phyloP scores from a whole-genome alignment of 2,797 vertebrate species.

The Tenualosa thibaudeaui region DNA sequence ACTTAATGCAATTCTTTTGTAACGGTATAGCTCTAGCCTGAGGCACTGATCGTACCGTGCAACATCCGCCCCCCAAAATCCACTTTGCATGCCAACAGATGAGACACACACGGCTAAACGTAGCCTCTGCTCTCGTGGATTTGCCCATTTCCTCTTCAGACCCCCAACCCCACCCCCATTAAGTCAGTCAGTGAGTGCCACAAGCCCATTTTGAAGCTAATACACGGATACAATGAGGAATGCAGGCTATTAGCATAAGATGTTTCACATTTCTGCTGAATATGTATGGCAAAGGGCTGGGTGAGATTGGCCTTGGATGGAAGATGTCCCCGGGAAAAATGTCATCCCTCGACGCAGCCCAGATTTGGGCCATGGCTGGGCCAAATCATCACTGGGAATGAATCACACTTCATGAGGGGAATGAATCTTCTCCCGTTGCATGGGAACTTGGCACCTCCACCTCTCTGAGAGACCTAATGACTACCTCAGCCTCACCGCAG shows the following conservation, averaged over 20 bases:
- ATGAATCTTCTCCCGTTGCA: neutral
- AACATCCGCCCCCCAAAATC: neutral
- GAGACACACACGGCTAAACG: neutral
- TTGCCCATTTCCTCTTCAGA: no score
- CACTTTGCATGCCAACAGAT: neutral
- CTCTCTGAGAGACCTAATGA: neutral
- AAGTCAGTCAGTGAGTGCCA: neutral
- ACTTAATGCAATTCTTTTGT: no score
- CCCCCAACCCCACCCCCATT: no score
- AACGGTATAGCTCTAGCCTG: no score
- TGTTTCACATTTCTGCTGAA: neutral
- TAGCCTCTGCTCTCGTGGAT: no score
- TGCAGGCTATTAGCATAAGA: neutral
- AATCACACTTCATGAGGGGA: neutral
- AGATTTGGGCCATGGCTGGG: neutral
- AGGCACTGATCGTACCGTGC: neutral
- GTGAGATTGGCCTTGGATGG: neutral
- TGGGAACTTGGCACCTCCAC: neutral
- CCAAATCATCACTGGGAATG: no score
- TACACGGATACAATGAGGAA: neutral
- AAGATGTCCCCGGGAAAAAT: neutral
- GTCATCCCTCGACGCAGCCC: neutral
- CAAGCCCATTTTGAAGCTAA: neutral
- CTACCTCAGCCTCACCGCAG: neutral
- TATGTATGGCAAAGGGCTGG: constrained; percentile 2